These are phyloP conservation scores for Drosophila kepulauana DNA, from an alignment of 1,140 invertebrate genomes.

Conservation along the genomic window DNA sequence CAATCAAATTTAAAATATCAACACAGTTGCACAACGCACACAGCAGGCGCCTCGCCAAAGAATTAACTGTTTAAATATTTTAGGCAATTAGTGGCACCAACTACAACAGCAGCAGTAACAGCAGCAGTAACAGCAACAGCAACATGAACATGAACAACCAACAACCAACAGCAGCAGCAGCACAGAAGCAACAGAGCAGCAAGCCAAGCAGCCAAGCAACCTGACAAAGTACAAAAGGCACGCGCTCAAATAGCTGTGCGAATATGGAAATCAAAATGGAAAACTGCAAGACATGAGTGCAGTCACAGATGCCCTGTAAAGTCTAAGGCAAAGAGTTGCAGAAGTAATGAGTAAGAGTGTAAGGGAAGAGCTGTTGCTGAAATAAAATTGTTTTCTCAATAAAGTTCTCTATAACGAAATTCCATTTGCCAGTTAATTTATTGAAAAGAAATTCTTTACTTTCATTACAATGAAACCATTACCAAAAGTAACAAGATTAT, in stretches of 20 bases:
- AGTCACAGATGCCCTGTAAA: neutral
- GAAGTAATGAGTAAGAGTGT: no score
- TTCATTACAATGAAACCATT: neutral
- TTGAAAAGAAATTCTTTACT: no score
- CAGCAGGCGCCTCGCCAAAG: conserved; percentile 36
- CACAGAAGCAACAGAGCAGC: conserved; percentile 2
- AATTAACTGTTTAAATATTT: conserved; percentile 79
- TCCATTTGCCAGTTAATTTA: no score
- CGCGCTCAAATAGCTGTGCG: conserved; percentile 20
- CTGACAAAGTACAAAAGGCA: conserved; percentile 24
- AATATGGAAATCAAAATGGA: conserved; percentile 32
- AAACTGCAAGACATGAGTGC: conserved; percentile 2
- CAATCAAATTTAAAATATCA: conserved; percentile 79
- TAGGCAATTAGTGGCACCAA: conserved; percentile 73
- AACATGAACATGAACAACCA: no score
- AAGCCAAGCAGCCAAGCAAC: conserved; percentile 6
- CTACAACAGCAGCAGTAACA: conserved; percentile 19
- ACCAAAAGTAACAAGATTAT: neutral
- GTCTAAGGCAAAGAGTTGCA: neutral
- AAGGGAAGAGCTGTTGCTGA: neutral
- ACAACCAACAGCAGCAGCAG: neutral
- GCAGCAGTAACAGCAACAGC: neutral
- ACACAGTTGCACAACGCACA: conserved; percentile 30
- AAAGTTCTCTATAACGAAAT: no score
- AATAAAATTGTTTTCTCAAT: no score